These are phyloP conservation scores for Strix uralensis DNA, from an alignment of 2,113 vertebrate genomes.

Conservation along the genomic window DNA sequence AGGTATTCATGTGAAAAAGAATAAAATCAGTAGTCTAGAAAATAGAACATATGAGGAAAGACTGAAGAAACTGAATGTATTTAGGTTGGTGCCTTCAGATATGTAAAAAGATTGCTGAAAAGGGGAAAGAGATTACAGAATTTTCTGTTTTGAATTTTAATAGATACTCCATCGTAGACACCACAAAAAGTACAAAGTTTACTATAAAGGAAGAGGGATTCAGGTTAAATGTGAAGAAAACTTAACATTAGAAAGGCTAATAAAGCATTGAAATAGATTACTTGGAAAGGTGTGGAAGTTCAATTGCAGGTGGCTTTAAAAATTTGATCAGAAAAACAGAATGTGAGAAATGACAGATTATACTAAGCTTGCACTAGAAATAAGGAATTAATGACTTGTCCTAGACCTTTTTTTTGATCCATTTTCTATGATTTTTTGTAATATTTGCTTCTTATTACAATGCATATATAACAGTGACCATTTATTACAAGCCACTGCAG, in stretches of 20 bases:
- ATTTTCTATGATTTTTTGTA: background rate
- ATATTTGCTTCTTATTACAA: background rate
- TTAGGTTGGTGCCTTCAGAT: background rate
- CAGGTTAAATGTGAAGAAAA: background rate
- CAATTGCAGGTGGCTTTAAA: background rate
- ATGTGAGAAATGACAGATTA: background rate
- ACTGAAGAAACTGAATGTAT: background rate
- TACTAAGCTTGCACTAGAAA: background rate
- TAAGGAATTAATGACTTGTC: background rate
- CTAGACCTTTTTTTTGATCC: background rate
- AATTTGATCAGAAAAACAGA: background rate
- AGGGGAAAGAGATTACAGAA: background rate
- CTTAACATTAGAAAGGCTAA: background rate
- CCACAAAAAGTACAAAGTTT: background rate
- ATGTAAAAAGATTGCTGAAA: background rate
- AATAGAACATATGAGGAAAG: background rate
- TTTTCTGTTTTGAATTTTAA: background rate
- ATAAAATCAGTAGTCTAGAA: background rate
- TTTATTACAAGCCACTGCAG: background rate
- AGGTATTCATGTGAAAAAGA: background rate
- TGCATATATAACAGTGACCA: rapidly evolving
- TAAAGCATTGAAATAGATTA: background rate
- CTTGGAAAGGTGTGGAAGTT: background rate
- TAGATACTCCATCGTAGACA: rapidly evolving
- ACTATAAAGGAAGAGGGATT: background rate